phyloP scores from a whole-genome alignment of 2,888 invertebrate species.

The Monoplex corrugatus region DNA sequence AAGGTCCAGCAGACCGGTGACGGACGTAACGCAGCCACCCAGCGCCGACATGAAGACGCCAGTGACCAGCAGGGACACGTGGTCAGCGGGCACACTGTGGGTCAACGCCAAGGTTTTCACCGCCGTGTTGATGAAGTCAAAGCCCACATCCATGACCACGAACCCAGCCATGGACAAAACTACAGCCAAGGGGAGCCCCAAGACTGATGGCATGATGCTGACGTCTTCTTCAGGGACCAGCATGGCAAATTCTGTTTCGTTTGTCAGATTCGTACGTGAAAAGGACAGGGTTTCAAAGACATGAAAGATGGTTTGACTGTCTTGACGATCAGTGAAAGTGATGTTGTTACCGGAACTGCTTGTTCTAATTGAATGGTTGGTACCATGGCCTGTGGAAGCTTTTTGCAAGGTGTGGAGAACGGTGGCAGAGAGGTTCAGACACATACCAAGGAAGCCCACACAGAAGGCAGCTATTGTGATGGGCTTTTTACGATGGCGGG shows the following conservation, averaged over 20 bases:
- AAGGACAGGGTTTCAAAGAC: too few species aligned
- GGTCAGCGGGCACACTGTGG: slow-evolving; percentile 24
- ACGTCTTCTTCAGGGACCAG: neutral
- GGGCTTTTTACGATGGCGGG: slow-evolving; percentile 26
- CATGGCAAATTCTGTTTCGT: too few species aligned
- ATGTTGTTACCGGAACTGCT: too few species aligned
- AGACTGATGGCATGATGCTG: neutral
- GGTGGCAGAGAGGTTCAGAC: neutral
- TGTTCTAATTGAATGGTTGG: too few species aligned
- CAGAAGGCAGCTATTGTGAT: neutral
- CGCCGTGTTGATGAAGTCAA: slow-evolving; percentile 19
- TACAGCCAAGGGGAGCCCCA: neutral
- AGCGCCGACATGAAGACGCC: slow-evolving; percentile 28
- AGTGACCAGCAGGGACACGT: slow-evolving; percentile 37
- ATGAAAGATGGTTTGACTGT: too few species aligned
- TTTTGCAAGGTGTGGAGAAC: neutral
- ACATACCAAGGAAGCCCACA: neutral
- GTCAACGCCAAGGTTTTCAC: slow-evolving; percentile 37
- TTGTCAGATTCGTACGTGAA: too few species aligned
- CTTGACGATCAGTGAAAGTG: too few species aligned
- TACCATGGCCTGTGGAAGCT: too few species aligned
- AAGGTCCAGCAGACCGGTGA: slow-evolving; percentile 38
- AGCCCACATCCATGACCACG: slow-evolving; percentile 20
- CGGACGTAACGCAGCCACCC: slow-evolving; percentile 32
- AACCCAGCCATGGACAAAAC: slow-evolving; percentile 19